A percentile compares a stretch with the other conserved stretches of the same genome.
These are phyloP conservation scores for Aleiodes leptofemur DNA, from an alignment of 2,888 invertebrate genomes.

Conservation along the genomic window DNA sequence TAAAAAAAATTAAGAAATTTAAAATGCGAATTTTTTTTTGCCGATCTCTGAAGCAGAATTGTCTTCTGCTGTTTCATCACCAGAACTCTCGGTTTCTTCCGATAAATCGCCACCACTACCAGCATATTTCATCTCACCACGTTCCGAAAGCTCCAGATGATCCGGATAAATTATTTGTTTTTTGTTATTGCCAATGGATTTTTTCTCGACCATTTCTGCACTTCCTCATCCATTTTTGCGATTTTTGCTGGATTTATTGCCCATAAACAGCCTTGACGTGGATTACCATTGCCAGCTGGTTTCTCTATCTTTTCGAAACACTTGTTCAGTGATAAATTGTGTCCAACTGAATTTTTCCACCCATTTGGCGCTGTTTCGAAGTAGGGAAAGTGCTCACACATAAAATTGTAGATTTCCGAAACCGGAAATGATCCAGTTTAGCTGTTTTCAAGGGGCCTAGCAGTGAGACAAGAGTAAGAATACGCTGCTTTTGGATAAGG, in stretches of 20 bases:
- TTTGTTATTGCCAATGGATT: constrained; percentile 92
- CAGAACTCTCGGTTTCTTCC: constrained; percentile 82
- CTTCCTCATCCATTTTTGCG: constrained; percentile 98
- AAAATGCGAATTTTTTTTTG: too few species aligned
- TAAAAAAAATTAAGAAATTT: too few species aligned
- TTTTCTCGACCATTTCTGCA: constrained; percentile 97
- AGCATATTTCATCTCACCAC: constrained; percentile 91
- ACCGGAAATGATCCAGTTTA: constrained; percentile 95
- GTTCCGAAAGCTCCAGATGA: constrained; percentile 87
- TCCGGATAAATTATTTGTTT: constrained; percentile 96
- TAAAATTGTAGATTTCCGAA: constrained; percentile 98
- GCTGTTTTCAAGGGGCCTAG: constrained; percentile 98
- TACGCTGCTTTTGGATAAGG: constrained; percentile 97
- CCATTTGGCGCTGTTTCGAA: constrained; percentile 98
- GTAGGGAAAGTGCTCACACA: constrained; percentile 99
- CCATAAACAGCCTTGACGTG: constrained; percentile 95
- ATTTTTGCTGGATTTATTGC: constrained; percentile 97
- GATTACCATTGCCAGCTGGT: constrained; percentile 90
- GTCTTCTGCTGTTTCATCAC: constrained; percentile 76
- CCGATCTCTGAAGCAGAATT: too few species aligned
- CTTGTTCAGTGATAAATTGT: constrained; percentile 97
- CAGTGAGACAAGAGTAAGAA: constrained; percentile 98
- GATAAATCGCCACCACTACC: constrained; percentile 81
- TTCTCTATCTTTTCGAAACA: constrained; percentile 99
- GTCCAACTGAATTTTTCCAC: constrained; percentile 99